These are phyloP conservation scores for Lophius piscatorius DNA, from an alignment of 2,113 vertebrate genomes.

Conservation along the genomic window DNA sequence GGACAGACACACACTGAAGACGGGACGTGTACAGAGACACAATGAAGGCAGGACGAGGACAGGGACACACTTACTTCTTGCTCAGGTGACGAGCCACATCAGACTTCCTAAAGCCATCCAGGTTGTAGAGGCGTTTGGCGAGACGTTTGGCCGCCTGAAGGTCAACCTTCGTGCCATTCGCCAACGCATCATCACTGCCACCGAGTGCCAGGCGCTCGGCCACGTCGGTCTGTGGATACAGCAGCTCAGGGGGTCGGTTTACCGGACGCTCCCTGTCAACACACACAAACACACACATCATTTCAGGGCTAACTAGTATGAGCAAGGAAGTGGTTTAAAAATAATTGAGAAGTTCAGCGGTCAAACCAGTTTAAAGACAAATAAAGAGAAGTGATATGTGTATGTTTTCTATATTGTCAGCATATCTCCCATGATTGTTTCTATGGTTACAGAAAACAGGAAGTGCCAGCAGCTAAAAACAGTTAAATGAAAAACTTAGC, in stretches of 20 bases:
- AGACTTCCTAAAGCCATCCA: slow-evolving; percentile 95
- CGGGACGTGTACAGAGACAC: neutral
- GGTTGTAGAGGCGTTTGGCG: slow-evolving; percentile 91
- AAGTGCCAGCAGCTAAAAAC: neutral
- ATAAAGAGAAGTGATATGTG: neutral
- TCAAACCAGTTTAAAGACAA: neutral
- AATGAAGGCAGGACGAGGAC: neutral
- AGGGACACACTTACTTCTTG: slow-evolving; percentile 86
- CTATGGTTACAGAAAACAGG: slow-evolving; percentile 33
- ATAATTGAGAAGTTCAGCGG: neutral
- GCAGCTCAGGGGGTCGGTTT: slow-evolving; percentile 74
- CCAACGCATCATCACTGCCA: slow-evolving; percentile 85
- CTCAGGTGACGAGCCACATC: slow-evolving; percentile 93
- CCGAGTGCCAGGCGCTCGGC: slow-evolving; percentile 86
- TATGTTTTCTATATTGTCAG: neutral
- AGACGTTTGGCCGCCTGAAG: slow-evolving; percentile 90
- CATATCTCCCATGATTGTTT: neutral
- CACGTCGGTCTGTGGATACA: slow-evolving; percentile 85
- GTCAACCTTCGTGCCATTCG: slow-evolving; percentile 89
- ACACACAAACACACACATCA: slow-evolving; percentile 18
- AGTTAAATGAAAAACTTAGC: neutral
- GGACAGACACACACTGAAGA: neutral
- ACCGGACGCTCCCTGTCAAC: slow-evolving; percentile 66
- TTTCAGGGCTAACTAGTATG: slow-evolving; percentile 24
- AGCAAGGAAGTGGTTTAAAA: no score